Conservation (phyloP, 2,113 vertebrate species). For the Centropus bengalensis region DNA sequence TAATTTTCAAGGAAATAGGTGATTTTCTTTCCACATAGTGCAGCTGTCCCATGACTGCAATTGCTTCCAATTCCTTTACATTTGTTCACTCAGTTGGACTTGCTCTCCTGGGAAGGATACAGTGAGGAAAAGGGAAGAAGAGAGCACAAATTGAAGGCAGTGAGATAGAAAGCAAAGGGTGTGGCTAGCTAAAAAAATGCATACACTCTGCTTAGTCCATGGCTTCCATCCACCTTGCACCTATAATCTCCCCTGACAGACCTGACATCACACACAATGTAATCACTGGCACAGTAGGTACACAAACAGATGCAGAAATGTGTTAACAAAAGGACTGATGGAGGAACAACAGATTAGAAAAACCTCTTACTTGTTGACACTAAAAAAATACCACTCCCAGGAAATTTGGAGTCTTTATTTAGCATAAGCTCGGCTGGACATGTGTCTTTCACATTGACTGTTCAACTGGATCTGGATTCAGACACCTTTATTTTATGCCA, state of each 20-base stretch:
- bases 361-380: background rate
- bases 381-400: background rate
- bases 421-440: background rate
- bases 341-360: background rate
- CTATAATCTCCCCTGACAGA: background rate
- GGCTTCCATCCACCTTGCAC: background rate
- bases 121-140: background rate
- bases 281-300: background rate
- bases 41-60: background rate
- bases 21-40: background rate
- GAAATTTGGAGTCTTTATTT: background rate
- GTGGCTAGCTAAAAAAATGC: background rate
- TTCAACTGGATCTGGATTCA: background rate
- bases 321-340: background rate
- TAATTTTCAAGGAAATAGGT: background rate
- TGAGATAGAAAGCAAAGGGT: background rate
- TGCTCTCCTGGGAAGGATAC: background rate
- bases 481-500: background rate
- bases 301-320: background rate
- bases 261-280: background rate
- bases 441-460: background rate
- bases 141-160: background rate
- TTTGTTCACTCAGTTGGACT: slow-evolving; percentile 7
- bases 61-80: slow-evolving; percentile 21
- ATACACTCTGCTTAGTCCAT: background rate